Evolutionary conservation across 2,113 vertebrate genomes (phyloP).

Genomic region (Aspidoscelis tigris): DNA sequence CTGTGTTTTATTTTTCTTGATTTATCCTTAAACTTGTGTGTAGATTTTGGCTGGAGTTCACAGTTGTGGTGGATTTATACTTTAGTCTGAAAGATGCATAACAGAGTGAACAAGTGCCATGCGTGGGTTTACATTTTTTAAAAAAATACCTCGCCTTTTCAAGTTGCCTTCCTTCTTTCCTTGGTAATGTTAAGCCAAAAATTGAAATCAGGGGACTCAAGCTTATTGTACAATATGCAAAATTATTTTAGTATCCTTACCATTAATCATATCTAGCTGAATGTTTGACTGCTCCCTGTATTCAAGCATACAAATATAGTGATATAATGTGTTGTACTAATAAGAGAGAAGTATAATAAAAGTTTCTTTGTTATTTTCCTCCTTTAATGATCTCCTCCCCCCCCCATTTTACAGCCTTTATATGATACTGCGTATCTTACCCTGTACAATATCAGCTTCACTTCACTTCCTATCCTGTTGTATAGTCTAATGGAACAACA

Average conservation of each 20-base stretch:
- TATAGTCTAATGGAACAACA: slow-evolving; percentile 97
- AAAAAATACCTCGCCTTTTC: neutral
- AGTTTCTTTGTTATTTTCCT: neutral
- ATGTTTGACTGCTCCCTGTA: neutral
- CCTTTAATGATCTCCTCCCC: slow-evolving; percentile 30
- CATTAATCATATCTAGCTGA: neutral
- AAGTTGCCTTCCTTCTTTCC: neutral
- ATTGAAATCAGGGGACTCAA: neutral
- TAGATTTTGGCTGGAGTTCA: neutral
- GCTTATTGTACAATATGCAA: neutral
- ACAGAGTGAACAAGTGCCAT: neutral
- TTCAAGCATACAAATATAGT: neutral
- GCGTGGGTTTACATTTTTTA: neutral
- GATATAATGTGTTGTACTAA: neutral
- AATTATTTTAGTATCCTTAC: neutral
- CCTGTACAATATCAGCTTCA: slow-evolving; percentile 99
- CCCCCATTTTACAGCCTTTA: slow-evolving; percentile 82
- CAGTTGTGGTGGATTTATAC: neutral
- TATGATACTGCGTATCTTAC: slow-evolving; percentile 97
- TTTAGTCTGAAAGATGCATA: neutral
- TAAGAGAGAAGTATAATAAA: neutral
- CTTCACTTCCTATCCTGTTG: slow-evolving; percentile 95
- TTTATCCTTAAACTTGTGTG: neutral
- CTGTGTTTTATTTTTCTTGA: neutral
- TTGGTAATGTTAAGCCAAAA: too few species aligned